A percentile compares a stretch with the other conserved stretches of the same genome.
Conservation (phyloP, 2,113 vertebrate genomes). For the Pangasianodon gigas region DNA sequence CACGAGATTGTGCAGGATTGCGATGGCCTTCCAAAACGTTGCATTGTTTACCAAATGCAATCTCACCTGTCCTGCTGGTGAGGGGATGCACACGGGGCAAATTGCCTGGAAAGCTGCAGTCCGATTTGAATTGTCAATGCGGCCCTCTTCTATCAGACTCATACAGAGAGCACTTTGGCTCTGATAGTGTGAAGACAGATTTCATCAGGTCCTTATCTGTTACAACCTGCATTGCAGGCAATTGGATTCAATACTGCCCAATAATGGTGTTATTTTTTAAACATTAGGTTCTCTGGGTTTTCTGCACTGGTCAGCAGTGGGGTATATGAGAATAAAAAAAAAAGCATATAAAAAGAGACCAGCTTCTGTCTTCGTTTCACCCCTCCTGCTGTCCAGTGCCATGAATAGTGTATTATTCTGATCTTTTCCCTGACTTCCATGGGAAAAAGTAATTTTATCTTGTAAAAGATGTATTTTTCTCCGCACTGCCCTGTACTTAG, state of each 20-base stretch:
- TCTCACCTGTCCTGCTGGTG: constrained; percentile 59
- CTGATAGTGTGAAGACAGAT: constrained; percentile 83
- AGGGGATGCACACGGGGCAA: constrained; percentile 63
- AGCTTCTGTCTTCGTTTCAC: constrained; percentile 46
- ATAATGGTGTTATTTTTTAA: constrained; percentile 90
- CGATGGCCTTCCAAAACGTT: constrained; percentile 55
- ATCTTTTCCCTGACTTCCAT: constrained; percentile 71
- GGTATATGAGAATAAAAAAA: constrained; percentile 56
- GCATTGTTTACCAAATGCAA: constrained; percentile 70
- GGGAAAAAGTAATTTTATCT: constrained; percentile 75
- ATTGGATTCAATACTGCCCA: constrained; percentile 82
- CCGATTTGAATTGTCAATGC: constrained; percentile 69
- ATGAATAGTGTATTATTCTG: constrained; percentile 71
- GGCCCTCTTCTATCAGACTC: constrained; percentile 65
- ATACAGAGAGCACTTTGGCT: constrained; percentile 70
- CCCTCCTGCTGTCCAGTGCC: constrained; percentile 59
- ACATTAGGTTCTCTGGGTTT: constrained; percentile 82
- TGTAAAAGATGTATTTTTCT: constrained; percentile 66
- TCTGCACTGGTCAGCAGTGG: constrained; percentile 89
- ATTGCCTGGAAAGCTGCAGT: constrained; percentile 68
- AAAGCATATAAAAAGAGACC: constrained; percentile 59
- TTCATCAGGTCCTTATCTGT: constrained; percentile 86
- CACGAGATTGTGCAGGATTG: constrained; percentile 59
- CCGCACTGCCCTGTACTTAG: constrained; percentile 41
- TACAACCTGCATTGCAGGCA: constrained; percentile 86